These are phyloP conservation scores for Procavia capensis DNA, from an alignment of 2,113 vertebrate genomes.

Conservation along the genomic window DNA sequence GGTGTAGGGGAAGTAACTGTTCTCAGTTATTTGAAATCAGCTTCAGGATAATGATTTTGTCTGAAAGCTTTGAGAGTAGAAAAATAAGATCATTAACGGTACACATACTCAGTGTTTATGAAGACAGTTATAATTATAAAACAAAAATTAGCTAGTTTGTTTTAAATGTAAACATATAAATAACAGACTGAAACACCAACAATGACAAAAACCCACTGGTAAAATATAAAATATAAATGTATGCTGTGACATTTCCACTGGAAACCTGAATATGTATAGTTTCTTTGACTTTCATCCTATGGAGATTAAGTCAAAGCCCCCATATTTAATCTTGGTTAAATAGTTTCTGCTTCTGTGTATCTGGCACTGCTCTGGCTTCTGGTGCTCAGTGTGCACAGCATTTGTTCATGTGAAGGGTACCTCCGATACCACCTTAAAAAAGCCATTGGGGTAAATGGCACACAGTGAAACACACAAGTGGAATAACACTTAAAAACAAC, in stretches of 20 bases:
- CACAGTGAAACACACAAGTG: neutral
- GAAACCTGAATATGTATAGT: neutral
- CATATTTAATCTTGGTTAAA: neutral
- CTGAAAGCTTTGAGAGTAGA: neutral
- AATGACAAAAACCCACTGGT: neutral
- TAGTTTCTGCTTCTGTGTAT: neutral
- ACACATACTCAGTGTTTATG: neutral
- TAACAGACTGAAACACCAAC: neutral
- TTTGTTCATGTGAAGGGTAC: neutral
- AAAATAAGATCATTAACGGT: neutral
- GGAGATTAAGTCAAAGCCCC: neutral
- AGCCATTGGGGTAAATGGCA: neutral
- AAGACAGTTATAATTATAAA: neutral
- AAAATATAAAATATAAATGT: no score
- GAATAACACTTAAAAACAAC: neutral
- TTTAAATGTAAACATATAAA: conserved; percentile 24
- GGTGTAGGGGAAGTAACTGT: neutral
- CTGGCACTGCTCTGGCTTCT: neutral
- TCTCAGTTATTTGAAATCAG: neutral
- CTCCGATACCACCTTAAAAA: neutral
- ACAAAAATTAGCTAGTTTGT: neutral
- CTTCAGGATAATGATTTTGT: neutral
- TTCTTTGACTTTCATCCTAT: neutral
- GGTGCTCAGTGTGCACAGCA: no score
- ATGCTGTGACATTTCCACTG: neutral